These are phyloP conservation scores for Macrosoma leucophasiata DNA, from an alignment of 2,888 invertebrate species.

Conservation along the genomic window DNA sequence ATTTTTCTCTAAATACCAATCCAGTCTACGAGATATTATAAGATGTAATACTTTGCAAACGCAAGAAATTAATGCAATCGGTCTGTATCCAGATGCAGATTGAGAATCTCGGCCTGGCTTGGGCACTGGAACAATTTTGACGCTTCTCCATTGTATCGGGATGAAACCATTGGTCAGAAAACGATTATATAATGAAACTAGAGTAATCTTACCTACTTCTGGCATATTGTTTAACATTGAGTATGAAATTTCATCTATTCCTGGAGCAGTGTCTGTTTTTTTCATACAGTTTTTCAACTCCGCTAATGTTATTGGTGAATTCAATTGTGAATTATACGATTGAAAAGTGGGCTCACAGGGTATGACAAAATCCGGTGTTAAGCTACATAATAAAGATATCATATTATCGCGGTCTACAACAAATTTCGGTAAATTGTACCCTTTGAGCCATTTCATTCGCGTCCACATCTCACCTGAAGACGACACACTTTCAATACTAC, in stretches of 20 bases:
- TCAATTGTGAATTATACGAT: not conserved
- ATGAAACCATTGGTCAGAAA: conserved; percentile 6
- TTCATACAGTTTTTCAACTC: conserved; percentile 6
- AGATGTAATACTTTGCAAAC: conserved; percentile 13
- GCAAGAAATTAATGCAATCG: conserved; percentile 9
- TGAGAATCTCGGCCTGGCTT: conserved; percentile 1
- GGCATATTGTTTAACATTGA: conserved; percentile 12
- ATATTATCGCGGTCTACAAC: not conserved
- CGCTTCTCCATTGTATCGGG: conserved; percentile 7
- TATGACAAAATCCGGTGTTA: conserved; percentile 4
- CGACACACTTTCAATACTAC: conserved; percentile 1
- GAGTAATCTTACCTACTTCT: not conserved
- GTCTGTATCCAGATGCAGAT: conserved; percentile 1
- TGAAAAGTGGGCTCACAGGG: not conserved
- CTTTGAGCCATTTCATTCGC: conserved; percentile 23
- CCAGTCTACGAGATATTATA: conserved; percentile 14
- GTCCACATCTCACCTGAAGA: conserved; percentile 19
- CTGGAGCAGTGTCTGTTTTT: conserved; percentile 5
- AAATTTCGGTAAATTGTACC: conserved; percentile 1
- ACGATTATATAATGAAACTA: conserved; percentile 8
- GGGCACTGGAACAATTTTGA: conserved; percentile 7
- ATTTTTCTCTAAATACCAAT: conserved; percentile 17
- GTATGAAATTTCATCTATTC: conserved; percentile 9
- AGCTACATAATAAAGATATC: not conserved
- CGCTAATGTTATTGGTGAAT: not conserved